Percentiles rank a stretch among this genome's conserved stretches.
Evolutionary conservation across 2,113 vertebrate species (phyloP).

Genomic region (Electrona antarctica): DNA sequence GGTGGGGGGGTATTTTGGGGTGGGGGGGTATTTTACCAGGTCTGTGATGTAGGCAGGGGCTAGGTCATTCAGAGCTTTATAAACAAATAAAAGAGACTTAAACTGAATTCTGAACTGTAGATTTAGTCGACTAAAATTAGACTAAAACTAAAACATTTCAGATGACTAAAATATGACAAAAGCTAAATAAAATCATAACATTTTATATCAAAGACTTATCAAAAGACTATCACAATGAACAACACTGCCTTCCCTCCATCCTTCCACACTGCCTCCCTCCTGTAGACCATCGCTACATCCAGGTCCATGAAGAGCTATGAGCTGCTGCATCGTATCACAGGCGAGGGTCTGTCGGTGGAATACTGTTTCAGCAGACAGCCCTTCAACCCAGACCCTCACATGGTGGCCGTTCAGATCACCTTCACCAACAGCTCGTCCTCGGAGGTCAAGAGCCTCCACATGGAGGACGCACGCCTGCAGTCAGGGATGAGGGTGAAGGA

Average conservation of each 20-base stretch:
- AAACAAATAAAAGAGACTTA: no score
- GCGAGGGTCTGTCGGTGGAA: conserved; percentile 91
- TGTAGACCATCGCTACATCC: conserved; percentile 82
- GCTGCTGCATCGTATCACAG: conserved; percentile 92
- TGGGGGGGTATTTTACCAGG: no score
- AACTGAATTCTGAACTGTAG: no score
- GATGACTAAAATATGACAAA: no score
- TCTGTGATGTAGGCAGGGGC: no score
- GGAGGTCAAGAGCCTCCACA: conserved; percentile 85
- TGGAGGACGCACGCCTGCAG: conserved; percentile 87
- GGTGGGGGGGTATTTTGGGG: no score
- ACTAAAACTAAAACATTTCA: no score
- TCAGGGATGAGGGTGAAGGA: conserved; percentile 92
- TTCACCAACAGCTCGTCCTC: conserved; percentile 90
- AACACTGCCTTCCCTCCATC: not conserved
- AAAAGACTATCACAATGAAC: not conserved
- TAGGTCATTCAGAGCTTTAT: no score
- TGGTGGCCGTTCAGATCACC: conserved; percentile 94
- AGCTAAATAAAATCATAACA: no score
- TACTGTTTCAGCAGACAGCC: conserved; percentile 93
- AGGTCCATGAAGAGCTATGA: conserved; percentile 82
- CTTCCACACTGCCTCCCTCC: not conserved
- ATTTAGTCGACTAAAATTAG: no score
- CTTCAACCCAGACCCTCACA: conserved; percentile 86
- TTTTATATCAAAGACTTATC: no score